These are phyloP conservation scores for Acrocephalus kingi DNA, from an alignment of 2,113 vertebrate species.

Conservation along the genomic window DNA sequence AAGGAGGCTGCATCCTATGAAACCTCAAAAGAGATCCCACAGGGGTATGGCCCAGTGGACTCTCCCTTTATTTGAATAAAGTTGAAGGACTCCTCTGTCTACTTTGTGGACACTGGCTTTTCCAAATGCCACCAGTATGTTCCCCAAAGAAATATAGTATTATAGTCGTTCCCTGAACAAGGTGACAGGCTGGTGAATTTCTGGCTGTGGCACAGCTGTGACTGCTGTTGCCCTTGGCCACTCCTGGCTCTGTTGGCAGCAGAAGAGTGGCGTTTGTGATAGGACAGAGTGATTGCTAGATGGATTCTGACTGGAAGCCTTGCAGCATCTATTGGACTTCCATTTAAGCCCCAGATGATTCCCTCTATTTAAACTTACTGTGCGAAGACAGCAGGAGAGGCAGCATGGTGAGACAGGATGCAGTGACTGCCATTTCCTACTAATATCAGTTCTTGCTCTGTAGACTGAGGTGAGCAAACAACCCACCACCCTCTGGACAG, in stretches of 20 bases:
- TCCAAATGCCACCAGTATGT: background rate
- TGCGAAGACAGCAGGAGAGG: background rate
- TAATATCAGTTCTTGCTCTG: background rate
- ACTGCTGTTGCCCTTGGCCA: background rate
- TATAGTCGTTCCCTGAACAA: background rate
- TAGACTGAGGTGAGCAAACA: background rate
- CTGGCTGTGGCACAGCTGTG: no score
- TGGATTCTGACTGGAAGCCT: background rate
- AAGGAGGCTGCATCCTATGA: background rate
- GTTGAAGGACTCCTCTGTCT: background rate
- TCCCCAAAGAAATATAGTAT: background rate
- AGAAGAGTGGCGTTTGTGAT: background rate
- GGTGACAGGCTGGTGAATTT: background rate
- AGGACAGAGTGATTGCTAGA: background rate
- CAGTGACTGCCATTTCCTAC: background rate
- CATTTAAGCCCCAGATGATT: background rate
- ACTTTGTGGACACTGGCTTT: background rate
- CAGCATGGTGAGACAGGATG: accelerated
- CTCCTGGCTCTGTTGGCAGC: background rate
- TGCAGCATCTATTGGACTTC: background rate
- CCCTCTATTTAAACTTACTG: background rate
- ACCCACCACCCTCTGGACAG: background rate
- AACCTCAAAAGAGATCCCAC: background rate
- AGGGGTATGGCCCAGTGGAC: background rate
- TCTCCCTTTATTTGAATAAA: background rate